Conservation (phyloP, 2,113 vertebrate genomes). For the Amia ocellicauda region DNA sequence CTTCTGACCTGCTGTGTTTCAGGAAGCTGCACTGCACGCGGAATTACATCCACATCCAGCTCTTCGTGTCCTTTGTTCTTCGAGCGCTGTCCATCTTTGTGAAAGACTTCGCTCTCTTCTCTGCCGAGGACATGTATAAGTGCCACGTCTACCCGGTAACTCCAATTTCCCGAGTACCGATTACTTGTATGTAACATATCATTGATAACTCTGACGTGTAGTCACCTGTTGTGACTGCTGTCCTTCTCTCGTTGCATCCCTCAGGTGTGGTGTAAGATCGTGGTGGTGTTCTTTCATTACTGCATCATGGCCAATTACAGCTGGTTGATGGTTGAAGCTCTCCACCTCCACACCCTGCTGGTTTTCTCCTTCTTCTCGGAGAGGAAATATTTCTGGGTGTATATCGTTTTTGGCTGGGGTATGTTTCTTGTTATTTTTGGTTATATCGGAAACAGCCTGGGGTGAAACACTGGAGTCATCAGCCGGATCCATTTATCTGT, state of each 20-base stretch:
- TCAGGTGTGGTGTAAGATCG: conserved; percentile 83
- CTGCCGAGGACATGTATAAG: conserved; percentile 62
- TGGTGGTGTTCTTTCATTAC: conserved; percentile 87
- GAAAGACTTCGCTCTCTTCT: conserved; percentile 78
- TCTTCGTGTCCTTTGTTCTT: conserved; percentile 89
- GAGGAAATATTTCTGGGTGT: conserved; percentile 77
- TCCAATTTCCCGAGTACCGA: not conserved
- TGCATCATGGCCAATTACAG: conserved; percentile 92
- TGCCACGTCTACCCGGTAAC: conserved; percentile 69
- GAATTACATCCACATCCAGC: conserved; percentile 94
- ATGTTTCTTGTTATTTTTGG: conserved; percentile 37
- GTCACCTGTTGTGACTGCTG: not conserved
- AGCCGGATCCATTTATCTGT: not conserved
- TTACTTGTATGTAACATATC: not conserved
- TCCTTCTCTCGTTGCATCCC: conserved; percentile 40
- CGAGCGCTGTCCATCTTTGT: conserved; percentile 86
- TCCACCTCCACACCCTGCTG: conserved; percentile 88
- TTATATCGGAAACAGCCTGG: not conserved
- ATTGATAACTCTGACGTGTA: no score
- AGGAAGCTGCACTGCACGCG: conserved; percentile 89
- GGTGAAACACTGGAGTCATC: not conserved
- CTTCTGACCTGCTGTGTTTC: conserved; percentile 25
- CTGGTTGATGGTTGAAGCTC: conserved; percentile 89
- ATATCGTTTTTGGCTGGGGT: conserved; percentile 89
- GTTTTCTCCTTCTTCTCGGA: conserved; percentile 84